Evolutionary conservation across 2,888 invertebrate genomes (phyloP).

Genomic region (Meiosimyza platycephala): DNA sequence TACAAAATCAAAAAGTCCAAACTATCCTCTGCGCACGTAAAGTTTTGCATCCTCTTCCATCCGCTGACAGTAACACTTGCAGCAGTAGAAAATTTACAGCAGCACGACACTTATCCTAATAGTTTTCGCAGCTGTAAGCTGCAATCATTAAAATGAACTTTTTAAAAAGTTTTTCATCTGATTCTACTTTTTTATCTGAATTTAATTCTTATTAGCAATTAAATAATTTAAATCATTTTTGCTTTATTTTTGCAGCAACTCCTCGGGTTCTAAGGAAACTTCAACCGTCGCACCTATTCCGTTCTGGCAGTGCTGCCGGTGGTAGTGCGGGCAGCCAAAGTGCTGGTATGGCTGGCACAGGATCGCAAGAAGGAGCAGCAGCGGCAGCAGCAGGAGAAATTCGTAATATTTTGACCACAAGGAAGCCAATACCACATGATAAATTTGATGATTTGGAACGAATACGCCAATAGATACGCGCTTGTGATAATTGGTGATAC

Average conservation of each 20-base stretch:
- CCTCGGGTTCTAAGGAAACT: slow-evolving; percentile 66
- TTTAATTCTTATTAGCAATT: neutral
- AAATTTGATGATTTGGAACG: slow-evolving; percentile 60
- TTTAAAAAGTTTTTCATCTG: neutral
- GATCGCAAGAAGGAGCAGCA: slow-evolving; percentile 47
- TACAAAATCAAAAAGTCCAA: too few relatives aligned
- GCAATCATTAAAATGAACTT: neutral
- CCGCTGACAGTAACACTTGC: neutral
- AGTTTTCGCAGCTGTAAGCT: too few relatives aligned
- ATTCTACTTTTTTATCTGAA: neutral
- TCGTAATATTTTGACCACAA: slow-evolving; percentile 53
- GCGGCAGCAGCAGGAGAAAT: slow-evolving; percentile 51
- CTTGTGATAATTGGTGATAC: slow-evolving; percentile 67
- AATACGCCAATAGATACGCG: slow-evolving; percentile 44
- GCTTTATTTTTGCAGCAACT: slow-evolving; percentile 59
- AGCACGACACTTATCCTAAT: neutral
- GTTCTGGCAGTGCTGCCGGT: slow-evolving; percentile 46
- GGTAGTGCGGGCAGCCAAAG: slow-evolving; percentile 55
- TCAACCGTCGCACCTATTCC: slow-evolving; percentile 60
- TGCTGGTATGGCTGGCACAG: slow-evolving; percentile 49
- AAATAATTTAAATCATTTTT: neutral
- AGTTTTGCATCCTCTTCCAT: too few relatives aligned
- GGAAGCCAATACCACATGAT: slow-evolving; percentile 61
- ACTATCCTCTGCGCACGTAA: too few relatives aligned
- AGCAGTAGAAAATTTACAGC: neutral